Conservation (phyloP, 2,888 invertebrate species). For the Sclerodermus sp. region DNA sequence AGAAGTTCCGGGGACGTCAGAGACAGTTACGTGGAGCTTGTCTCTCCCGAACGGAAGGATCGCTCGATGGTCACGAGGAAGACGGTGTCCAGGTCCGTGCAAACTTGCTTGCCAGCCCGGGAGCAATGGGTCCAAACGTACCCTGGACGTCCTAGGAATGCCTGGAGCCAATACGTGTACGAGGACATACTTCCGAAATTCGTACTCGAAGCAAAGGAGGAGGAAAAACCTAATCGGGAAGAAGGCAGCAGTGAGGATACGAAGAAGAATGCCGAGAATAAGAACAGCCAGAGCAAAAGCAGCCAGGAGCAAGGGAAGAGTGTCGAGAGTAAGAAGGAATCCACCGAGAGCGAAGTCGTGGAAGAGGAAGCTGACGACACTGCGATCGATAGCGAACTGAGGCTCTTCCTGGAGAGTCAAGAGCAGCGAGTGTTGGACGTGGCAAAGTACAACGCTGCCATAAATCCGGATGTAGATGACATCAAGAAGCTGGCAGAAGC, state of each 20-base stretch:
- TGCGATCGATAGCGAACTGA: conserved; percentile 13
- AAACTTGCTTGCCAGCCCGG: conserved; percentile 60
- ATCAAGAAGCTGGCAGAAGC: conserved; percentile 26
- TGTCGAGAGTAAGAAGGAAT: too few species aligned
- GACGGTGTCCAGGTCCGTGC: conserved; percentile 63
- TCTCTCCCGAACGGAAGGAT: conserved; percentile 60
- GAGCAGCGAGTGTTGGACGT: conserved; percentile 32
- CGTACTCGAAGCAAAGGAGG: neutral
- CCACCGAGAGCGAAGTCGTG: neutral
- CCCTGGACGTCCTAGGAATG: conserved; percentile 46
- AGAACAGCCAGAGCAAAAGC: neutral
- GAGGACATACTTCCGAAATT: conserved; percentile 13
- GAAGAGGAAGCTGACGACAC: conserved; percentile 6
- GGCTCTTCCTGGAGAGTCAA: conserved; percentile 22
- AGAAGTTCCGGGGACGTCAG: conserved; percentile 62
- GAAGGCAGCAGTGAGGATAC: conserved; percentile 2
- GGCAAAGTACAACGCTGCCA: conserved; percentile 39
- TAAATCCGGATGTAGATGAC: conserved; percentile 46
- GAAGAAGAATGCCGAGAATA: conserved; percentile 1
- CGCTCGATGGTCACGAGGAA: conserved; percentile 63
- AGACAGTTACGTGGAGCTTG: conserved; percentile 70
- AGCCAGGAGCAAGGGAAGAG: too few species aligned
- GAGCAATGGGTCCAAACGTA: conserved; percentile 46
- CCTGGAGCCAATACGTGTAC: conserved; percentile 50
- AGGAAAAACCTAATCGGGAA: neutral